Evolutionary conservation across 2,888 invertebrate genomes (phyloP).

Genomic region (Diarsia mendica): DNA sequence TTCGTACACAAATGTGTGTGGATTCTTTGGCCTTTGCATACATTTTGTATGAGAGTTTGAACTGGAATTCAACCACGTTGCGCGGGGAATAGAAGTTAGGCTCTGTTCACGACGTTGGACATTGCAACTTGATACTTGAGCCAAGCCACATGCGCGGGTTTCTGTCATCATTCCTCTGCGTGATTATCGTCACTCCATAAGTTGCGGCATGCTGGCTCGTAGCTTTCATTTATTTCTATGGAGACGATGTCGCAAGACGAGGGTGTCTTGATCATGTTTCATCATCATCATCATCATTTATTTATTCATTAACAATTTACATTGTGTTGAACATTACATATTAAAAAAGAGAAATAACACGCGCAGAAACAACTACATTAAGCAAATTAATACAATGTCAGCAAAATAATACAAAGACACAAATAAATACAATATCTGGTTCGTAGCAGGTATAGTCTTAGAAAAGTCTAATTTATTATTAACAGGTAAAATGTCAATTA

Average conservation of each 20-base stretch:
- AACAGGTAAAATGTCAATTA: no score
- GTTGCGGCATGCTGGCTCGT: neutral
- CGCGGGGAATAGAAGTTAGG: constrained; percentile 28
- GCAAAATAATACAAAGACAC: no score
- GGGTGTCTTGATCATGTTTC: neutral
- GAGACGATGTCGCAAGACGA: neutral
- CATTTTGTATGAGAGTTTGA: constrained; percentile 57
- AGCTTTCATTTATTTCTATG: neutral
- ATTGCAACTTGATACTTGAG: constrained; percentile 1
- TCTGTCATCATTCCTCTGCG: neutral
- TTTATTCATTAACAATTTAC: no score
- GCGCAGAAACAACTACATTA: no score
- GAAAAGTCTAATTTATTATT: no score
- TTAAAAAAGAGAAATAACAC: no score
- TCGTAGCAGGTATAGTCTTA: no score
- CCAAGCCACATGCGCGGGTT: neutral
- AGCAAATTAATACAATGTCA: no score
- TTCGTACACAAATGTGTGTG: constrained; percentile 51
- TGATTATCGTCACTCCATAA: neutral
- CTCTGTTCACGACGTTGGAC: neutral
- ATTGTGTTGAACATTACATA: no score
- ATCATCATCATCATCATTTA: no score
- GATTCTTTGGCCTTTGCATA: constrained; percentile 61
- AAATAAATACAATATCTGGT: no score
- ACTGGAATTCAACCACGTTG: constrained; percentile 49